Evolutionary conservation across 2,888 invertebrate species (phyloP).

Genomic region (Stramonita haemastoma): DNA sequence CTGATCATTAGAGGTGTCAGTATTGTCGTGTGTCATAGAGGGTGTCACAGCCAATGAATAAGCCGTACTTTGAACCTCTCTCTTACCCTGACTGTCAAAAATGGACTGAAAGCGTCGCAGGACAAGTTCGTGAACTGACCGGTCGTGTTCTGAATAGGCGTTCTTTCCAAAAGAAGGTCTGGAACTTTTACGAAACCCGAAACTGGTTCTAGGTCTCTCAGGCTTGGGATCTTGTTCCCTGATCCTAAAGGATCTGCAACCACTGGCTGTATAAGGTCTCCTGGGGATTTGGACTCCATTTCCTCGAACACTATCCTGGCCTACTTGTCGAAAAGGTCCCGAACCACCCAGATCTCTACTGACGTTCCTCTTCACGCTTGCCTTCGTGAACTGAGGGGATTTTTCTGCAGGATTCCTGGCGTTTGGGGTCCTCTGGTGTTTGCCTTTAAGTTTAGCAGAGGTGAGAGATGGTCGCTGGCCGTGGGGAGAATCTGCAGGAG

Average conservation of each 20-base stretch:
- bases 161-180: conserved; percentile 40
- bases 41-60: conserved; percentile 2
- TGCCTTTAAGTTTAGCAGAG: not conserved
- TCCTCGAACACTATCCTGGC: not conserved
- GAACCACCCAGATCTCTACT: not conserved
- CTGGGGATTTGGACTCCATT: not conserved
- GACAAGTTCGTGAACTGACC: conserved; percentile 26
- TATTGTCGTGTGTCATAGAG: no score
- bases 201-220: not conserved
- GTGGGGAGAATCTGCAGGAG: not conserved
- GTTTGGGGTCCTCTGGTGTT: not conserved
- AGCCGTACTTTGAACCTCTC: not conserved
- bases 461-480: not conserved
- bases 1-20: not conserved
- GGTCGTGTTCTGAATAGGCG: conserved; percentile 39
- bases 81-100: conserved; percentile 32
- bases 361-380: not conserved
- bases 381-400: not conserved
- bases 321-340: not conserved
- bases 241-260: not conserved
- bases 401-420: no score
- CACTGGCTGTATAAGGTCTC: not conserved
- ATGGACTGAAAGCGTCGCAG: conserved; percentile 42
- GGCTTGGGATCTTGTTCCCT: not conserved
- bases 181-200: not conserved